phyloP scores from a whole-genome alignment of 2,888 invertebrate genomes.

The Heliconius aoede region DNA sequence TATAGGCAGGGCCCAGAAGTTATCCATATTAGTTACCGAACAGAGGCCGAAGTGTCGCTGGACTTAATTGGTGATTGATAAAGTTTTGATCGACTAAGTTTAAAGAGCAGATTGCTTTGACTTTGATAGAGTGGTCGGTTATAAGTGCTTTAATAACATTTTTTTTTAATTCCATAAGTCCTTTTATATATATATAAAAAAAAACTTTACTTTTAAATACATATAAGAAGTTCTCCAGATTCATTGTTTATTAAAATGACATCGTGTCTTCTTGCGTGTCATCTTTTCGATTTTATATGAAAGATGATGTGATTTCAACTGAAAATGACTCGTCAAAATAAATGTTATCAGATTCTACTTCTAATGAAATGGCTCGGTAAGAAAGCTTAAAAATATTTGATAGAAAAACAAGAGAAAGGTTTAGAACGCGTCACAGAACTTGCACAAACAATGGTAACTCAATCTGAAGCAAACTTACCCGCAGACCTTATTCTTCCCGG shows the following conservation, averaged over 20 bases:
- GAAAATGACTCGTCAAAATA: not conserved
- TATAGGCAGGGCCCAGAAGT: not conserved
- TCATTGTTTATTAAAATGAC: not conserved
- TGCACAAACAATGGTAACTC: constrained; percentile 24
- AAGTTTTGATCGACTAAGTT: constrained; percentile 79
- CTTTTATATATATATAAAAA: not conserved
- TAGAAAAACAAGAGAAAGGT: constrained; percentile 7
- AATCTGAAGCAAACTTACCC: constrained; percentile 25
- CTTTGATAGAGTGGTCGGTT: constrained; percentile 15
- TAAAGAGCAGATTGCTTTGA: constrained; percentile 52
- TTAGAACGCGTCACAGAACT: constrained; percentile 22
- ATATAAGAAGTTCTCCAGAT: not conserved
- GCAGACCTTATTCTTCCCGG: constrained; percentile 21
- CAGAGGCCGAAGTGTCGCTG: constrained; percentile 33
- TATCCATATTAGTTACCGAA: not conserved
- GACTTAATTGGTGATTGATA: constrained; percentile 64
- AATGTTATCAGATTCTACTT: not conserved
- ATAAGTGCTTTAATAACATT: constrained; percentile 5
- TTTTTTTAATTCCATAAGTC: not conserved
- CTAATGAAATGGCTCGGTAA: not conserved
- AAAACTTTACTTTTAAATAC: not conserved
- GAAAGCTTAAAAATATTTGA: constrained; percentile 10
- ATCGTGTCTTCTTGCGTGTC: not conserved
- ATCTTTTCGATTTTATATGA: not conserved
- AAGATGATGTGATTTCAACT: not conserved